Evolutionary conservation across 2,113 vertebrate species (phyloP).

Genomic region (Oryctolagus cuniculus): DNA sequence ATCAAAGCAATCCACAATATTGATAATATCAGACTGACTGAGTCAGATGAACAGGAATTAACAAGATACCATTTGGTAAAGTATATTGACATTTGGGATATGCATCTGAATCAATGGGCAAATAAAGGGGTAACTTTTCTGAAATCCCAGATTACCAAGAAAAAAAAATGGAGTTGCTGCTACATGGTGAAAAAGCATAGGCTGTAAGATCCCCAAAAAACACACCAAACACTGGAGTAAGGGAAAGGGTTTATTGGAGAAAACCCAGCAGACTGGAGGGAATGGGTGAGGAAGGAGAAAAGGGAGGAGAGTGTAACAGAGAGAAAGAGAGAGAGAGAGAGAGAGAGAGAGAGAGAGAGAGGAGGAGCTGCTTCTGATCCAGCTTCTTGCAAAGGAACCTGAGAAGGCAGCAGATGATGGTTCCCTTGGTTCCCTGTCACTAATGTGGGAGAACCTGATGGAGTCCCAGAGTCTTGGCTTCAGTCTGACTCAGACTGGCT

Average conservation of each 20-base stretch:
- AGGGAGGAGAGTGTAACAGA: too few relatives aligned
- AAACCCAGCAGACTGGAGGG: too few relatives aligned
- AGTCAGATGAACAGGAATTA: background rate
- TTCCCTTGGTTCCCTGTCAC: too few relatives aligned
- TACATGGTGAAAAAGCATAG: background rate
- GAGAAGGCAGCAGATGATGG: too few relatives aligned
- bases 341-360: background rate
- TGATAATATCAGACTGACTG: slow-evolving; percentile 1
- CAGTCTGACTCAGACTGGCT: too few relatives aligned
- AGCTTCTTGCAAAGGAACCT: too few relatives aligned
- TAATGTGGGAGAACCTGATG: too few relatives aligned
- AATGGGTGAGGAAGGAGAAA: too few relatives aligned
- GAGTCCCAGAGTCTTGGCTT: too few relatives aligned
- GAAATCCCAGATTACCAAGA: background rate
- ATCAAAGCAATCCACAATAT: background rate
- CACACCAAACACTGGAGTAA: background rate
- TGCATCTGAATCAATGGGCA: background rate
- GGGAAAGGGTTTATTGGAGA: too few relatives aligned
- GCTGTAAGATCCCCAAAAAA: background rate
- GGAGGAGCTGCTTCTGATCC: too few relatives aligned
- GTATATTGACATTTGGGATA: background rate
- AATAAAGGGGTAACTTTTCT: background rate
- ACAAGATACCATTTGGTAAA: slow-evolving; percentile 25
- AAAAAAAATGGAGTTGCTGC: background rate
- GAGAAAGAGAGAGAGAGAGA: background rate